Conservation (phyloP, 2,797 vertebrate genomes). For the Hippopotamyrus pictus region DNA sequence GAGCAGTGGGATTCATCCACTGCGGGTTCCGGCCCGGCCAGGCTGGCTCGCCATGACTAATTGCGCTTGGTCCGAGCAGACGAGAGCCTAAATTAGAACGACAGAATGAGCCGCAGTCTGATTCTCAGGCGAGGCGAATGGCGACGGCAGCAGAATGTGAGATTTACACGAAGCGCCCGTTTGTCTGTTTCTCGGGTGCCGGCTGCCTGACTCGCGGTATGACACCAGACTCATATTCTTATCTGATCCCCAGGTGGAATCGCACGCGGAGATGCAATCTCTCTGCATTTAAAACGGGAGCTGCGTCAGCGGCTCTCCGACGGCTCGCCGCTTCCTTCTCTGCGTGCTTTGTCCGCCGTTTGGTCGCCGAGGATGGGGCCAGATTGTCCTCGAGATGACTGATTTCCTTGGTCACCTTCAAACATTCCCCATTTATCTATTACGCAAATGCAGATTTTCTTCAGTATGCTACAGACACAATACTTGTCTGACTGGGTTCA, state of each 20-base stretch:
- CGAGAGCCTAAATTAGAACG: not conserved
- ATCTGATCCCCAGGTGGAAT: not conserved
- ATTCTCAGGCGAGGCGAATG: not conserved
- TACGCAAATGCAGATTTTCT: not conserved
- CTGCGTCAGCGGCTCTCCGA: not conserved
- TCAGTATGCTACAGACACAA: not conserved
- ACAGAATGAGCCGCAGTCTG: not conserved
- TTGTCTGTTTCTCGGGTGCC: not conserved
- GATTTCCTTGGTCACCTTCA: not conserved
- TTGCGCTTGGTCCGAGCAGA: not conserved
- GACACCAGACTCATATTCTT: not conserved
- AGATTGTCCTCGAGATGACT: not conserved
- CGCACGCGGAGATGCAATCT: not conserved
- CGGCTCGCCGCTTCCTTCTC: not conserved
- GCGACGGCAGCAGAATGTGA: not conserved
- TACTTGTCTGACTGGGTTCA: not conserved
- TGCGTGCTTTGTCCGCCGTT: not conserved
- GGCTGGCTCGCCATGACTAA: not conserved
- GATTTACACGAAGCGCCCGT: not conserved
- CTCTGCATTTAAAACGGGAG: not conserved
- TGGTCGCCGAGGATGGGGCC: not conserved
- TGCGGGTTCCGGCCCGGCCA: not conserved
- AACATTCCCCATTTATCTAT: not conserved
- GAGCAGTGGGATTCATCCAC: not conserved
- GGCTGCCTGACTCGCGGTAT: not conserved